These are phyloP conservation scores for Limnothrissa miodon DNA, from an alignment of 2,113 vertebrate species.

Conservation along the genomic window DNA sequence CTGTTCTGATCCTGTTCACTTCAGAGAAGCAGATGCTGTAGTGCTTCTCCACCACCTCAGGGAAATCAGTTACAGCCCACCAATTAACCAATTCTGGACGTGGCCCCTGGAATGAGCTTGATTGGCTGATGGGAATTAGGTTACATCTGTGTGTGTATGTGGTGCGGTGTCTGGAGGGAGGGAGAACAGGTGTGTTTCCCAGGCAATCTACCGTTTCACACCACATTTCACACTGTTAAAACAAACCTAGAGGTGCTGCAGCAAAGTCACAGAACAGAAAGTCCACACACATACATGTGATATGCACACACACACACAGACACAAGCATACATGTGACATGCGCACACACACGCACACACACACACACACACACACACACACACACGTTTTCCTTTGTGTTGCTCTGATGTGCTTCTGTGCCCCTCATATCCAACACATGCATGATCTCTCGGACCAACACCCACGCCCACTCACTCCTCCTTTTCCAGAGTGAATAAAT, in stretches of 20 bases:
- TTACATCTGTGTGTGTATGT: conserved; percentile 9
- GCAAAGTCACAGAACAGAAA: not conserved
- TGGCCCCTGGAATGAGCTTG: not conserved
- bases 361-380: no score
- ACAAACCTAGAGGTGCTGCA: not conserved
- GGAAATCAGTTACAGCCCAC: not conserved
- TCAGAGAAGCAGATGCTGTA: not conserved
- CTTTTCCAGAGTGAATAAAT: not conserved
- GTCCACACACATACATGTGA: not conserved
- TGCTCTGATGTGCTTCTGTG: no score
- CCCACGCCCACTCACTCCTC: not conserved
- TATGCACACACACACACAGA: not conserved
- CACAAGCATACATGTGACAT: not conserved
- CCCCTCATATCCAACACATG: not conserved
- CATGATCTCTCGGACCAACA: not conserved
- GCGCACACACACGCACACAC: no score
- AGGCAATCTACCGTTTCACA: no score
- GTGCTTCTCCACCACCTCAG: not conserved
- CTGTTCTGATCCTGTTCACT: no score
- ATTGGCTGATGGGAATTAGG: not conserved
- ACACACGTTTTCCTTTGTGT: no score
- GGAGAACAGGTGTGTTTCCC: not conserved
- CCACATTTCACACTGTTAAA: not conserved
- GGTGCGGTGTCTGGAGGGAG: not conserved
- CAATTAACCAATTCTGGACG: conserved; percentile 14